Conservation (phyloP, 2,113 vertebrate genomes). For the Corythornis vintsioides region DNA sequence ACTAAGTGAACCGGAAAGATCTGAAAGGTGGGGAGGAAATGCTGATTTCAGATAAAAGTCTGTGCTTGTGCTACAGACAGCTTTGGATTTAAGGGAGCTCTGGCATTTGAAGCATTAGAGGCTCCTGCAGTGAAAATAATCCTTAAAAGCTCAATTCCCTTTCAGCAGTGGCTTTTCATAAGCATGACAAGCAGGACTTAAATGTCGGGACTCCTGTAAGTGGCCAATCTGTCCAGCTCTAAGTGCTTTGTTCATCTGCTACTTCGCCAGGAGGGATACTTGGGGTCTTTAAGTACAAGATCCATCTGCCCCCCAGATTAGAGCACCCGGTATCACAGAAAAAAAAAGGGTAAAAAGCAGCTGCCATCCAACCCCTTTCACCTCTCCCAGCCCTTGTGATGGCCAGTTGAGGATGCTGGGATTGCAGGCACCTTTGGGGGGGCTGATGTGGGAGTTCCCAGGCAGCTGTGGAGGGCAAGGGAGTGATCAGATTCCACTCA, state of each 20-base stretch:
- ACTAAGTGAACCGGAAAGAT: background rate
- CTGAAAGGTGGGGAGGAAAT: background rate
- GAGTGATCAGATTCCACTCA: background rate
- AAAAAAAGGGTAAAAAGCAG: background rate
- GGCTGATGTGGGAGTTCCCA: background rate
- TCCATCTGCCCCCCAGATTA: background rate
- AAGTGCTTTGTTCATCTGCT: background rate
- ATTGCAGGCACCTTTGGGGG: background rate
- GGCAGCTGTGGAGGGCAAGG: background rate
- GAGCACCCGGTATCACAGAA: background rate
- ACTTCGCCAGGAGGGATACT: background rate
- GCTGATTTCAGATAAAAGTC: background rate
- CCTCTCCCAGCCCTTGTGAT: background rate
- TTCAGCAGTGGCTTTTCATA: background rate
- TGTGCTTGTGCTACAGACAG: background rate
- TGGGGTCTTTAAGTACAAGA: background rate
- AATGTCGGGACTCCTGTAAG: background rate
- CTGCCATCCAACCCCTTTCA: background rate
- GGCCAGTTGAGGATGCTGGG: fast-evolving
- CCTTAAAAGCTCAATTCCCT: background rate
- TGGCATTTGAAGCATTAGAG: background rate
- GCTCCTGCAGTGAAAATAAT: background rate
- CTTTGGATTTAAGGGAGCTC: background rate
- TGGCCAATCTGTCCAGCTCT: background rate
- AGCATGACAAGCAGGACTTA: background rate